Evolutionary conservation across 2,113 vertebrate species (phyloP), one percentile per base, ranked within the genome.

Genomic region (Lucifuga dentata): DNA sequence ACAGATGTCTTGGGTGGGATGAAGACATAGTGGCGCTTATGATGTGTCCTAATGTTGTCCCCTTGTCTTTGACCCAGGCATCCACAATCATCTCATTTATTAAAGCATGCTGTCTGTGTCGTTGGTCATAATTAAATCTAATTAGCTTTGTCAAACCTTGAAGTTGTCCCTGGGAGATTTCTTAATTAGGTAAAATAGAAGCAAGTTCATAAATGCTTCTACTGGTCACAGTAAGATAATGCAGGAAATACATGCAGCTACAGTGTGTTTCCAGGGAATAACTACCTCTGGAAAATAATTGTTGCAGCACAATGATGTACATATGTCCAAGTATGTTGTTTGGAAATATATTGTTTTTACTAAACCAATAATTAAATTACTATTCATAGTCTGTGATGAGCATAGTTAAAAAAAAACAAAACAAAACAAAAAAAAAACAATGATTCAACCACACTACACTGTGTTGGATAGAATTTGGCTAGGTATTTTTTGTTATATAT

Each of bases 71-170:
- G 44, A 41, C 12, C 35, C 58, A 29, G 17, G 66, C 56, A 78
- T 75, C 57, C 44, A 56, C 50, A 61, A 85, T 65, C 49, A 61
- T 55, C 52, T 75, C 46, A 72, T 81, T 74, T 58, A 36, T 51
- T 71, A 63, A 85, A 74, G 61, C 62, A 5, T 68, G 61, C n/a
- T 36, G 33, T 83, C 53, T 73, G 58, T 74, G 44, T 65, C 40
- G 33, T 56, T 19, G 41, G 74, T 57, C 55, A 76, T 77, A 75
- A 77, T 79, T 79, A 76, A 79, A 85, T 83, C 73, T 67, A 85
- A 89, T 85, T 85, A 85, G 70, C 69, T 78, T 40, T 67, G 73
- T 29, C 55, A 68, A 80, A 74, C 66, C 68, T 81, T 50, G 45
- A 68, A 60, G 66, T 23, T 46, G 68, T 72, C 61, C 74, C 74